Conservation (phyloP, 2,113 vertebrate species). For the Cyanoliseus patagonus region DNA sequence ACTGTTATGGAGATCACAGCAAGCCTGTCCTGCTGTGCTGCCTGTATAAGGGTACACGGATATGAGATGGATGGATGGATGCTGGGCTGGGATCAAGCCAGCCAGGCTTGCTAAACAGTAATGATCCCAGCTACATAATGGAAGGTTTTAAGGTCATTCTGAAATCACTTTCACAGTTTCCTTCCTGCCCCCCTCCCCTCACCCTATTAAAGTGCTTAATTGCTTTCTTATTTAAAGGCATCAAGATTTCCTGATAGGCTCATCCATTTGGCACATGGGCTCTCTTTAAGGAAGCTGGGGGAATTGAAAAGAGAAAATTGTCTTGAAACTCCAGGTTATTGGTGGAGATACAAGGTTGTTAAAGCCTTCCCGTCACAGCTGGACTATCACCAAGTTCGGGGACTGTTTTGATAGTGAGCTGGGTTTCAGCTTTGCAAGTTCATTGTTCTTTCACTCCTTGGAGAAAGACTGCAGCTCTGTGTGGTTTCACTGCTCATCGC, state of each 20-base stretch:
- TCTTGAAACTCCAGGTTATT: not conserved
- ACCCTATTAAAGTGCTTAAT: not conserved
- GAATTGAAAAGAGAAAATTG: not conserved
- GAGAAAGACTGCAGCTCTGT: not conserved
- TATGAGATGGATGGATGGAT: not conserved
- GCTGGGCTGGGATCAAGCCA: rapidly evolving
- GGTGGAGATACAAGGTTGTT: rapidly evolving
- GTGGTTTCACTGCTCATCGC: not conserved
- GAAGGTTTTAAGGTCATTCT: not conserved
- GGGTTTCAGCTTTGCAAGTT: not conserved
- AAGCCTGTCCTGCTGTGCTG: not conserved
- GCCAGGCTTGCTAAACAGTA: rapidly evolving
- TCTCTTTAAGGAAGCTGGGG: not conserved
- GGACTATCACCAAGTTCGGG: not conserved
- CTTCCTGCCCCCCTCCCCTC: not conserved
- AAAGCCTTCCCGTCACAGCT: not conserved
- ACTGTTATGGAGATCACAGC: not conserved
- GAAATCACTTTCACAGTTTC: not conserved
- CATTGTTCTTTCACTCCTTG: not conserved
- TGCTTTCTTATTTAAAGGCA: conserved; percentile 2
- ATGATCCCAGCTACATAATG: not conserved
- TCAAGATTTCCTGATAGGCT: not conserved
- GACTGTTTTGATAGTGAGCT: not conserved
- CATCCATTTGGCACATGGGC: not conserved
- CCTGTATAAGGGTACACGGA: not conserved